Percentiles rank a stretch among this genome's conserved stretches.
Conservation (phyloP, 2,113 vertebrate genomes). For the Daphoenositta chrysoptera region DNA sequence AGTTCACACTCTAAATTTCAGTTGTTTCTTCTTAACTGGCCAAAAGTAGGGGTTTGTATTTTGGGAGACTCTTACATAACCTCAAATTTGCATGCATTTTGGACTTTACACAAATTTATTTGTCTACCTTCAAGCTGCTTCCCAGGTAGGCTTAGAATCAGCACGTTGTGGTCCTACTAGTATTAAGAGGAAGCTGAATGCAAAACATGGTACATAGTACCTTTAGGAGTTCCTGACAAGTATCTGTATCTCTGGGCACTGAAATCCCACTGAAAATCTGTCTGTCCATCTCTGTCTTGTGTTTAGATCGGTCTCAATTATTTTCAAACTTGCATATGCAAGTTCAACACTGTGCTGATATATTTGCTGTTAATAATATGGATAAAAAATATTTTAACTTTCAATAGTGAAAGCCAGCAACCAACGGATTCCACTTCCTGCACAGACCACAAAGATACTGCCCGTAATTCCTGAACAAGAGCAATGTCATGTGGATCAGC, state of each 20-base stretch:
- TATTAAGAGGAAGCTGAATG: not conserved
- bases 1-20: not conserved
- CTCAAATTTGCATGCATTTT: not conserved
- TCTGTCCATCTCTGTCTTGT: not conserved
- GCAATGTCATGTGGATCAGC: not conserved
- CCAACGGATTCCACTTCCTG: not conserved
- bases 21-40: not conserved
- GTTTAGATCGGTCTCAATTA: not conserved
- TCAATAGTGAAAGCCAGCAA: not conserved
- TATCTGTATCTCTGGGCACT: not conserved
- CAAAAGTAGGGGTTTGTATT: not conserved
- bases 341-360: not conserved
- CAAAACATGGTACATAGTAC: not conserved
- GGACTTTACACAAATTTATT: not conserved
- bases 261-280: not conserved
- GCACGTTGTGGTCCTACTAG: not conserved
- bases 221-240: not conserved
- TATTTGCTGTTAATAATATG: not conserved
- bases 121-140: not conserved
- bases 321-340: not conserved
- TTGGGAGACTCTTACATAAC: not conserved
- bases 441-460: not conserved
- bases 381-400: slow-evolving; percentile 3
- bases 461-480: slow-evolving; percentile 59
- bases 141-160: not conserved